Conservation (phyloP, 2,113 vertebrate genomes). For the Naja naja region DNA sequence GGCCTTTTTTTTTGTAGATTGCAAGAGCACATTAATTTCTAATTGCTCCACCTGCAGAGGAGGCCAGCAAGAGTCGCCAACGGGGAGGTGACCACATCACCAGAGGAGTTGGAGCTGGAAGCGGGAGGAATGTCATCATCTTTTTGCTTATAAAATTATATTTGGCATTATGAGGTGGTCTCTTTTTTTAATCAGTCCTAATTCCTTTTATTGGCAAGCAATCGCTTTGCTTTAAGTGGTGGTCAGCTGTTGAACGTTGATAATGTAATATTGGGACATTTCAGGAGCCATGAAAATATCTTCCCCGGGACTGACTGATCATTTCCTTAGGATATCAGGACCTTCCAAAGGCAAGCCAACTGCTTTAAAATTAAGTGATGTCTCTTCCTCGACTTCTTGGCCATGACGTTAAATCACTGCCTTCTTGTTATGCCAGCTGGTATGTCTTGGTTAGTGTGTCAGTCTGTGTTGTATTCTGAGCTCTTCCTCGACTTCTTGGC, state of each 20-base stretch:
- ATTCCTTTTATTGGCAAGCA: not conserved
- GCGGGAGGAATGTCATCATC: not conserved
- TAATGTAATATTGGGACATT: not conserved
- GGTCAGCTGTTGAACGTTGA: not conserved
- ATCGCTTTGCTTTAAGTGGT: not conserved
- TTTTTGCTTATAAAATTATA: not conserved
- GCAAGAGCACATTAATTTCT: not conserved
- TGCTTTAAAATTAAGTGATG: not conserved
- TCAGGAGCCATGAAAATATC: not conserved
- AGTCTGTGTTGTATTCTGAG: not conserved
- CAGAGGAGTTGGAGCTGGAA: not conserved
- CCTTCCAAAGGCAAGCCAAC: not conserved
- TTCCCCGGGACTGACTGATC: not conserved
- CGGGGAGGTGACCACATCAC: not conserved
- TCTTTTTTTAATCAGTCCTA: not conserved
- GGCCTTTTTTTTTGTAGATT: not conserved
- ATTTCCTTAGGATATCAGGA: not conserved
- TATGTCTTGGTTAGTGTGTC: not conserved
- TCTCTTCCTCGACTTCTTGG: not conserved
- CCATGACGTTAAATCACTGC: too few species aligned
- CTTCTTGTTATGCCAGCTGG: not conserved
- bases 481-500: not conserved
- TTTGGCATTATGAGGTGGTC: not conserved
- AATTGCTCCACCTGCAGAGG: not conserved
- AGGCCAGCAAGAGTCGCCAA: not conserved